Base-by-base conservation (phyloP, 2,888 invertebrate genomes). In the Clunio marinus region DNA sequence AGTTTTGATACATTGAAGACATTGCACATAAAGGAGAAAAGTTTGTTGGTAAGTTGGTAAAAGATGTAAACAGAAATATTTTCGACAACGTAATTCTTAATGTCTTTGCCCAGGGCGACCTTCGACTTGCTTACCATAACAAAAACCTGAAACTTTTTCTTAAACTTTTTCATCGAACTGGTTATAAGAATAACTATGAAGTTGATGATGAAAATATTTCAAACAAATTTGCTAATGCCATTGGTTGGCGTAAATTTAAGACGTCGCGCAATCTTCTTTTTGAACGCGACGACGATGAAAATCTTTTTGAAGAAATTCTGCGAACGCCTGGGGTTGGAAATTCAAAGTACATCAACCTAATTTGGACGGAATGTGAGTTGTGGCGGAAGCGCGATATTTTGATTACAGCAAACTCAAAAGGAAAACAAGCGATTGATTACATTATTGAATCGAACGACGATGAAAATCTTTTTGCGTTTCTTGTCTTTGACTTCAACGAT, bases 341-440 rank as follows among this genome's bases (percentile, higher is more conserved):
- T 41, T 57, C 68, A 13, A 58, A 68, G 17, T 68, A 58, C 22
- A 41, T 68, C 17, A 45, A 37, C 5, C 13, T 68, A n/a, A 58
- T 68, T 37, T 68, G 68, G 68, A 28, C 58, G 17, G 68, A 68
- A 28, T 68, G 68, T 35, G 68, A 68, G 20, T 8, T 68, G 8
- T 68, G 68, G 68, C 13, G 68, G 13, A 45, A 58, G 1, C 58
- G 45, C 22, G 28, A 68, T 17, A 35, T 68, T 25, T 8, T 68
- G 20, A 5, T 58, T 0, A 8, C n/a, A 20, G 7, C 10, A 8
- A 68, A 68, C 17, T 13, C 27, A 7, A 41, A 68, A 27, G 68
- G 58, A 37, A 57, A 58, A 13, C 32, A 27, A 8, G 41, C 41
- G n/a, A 25, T 68, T n/a, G 68, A 68, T 45, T 68, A 58, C 35